Conservation (phyloP, 1,140 invertebrate species). For the Pteromalus puparum region DNA sequence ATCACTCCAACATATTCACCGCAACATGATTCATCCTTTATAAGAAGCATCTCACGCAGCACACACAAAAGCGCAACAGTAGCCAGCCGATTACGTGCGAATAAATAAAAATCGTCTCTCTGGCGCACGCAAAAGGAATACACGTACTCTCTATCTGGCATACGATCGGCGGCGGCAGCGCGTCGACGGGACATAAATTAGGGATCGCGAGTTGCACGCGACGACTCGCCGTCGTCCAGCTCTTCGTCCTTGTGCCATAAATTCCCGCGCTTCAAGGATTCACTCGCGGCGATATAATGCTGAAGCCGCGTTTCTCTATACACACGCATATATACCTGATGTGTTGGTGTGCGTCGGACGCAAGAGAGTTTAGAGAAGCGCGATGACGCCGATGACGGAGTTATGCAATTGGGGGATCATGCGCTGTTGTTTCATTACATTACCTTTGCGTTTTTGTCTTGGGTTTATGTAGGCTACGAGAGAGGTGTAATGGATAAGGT, state of each 20-base stretch:
- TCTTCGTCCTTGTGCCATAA: slow-evolving; percentile 65
- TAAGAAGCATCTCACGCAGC: too few species aligned
- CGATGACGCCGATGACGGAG: not conserved
- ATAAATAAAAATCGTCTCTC: not conserved
- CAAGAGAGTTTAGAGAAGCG: not conserved
- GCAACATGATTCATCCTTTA: too few species aligned
- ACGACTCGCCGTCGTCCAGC: not conserved
- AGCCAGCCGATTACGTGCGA: not conserved
- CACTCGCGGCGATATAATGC: not conserved
- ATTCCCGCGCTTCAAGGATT: slow-evolving; percentile 63
- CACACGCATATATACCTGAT: not conserved
- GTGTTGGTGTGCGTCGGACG: too few species aligned
- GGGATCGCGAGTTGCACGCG: slow-evolving; percentile 26
- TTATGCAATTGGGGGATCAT: not conserved
- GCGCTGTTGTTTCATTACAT: too few species aligned
- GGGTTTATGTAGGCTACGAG: too few species aligned
- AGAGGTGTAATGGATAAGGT: too few species aligned
- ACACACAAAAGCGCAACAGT: too few species aligned
- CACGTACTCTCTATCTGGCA: not conserved
- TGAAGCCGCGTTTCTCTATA: not conserved
- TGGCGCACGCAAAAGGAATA: not conserved
- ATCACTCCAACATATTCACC: too few species aligned
- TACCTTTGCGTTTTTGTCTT: not conserved
- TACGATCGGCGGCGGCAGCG: too few species aligned
- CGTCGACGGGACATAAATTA: slow-evolving; percentile 34